Percentiles rank a stretch among this genome's conserved stretches.
phyloP scores from a whole-genome alignment of 1,140 invertebrate species.

The Leptonema lineaticorne region DNA sequence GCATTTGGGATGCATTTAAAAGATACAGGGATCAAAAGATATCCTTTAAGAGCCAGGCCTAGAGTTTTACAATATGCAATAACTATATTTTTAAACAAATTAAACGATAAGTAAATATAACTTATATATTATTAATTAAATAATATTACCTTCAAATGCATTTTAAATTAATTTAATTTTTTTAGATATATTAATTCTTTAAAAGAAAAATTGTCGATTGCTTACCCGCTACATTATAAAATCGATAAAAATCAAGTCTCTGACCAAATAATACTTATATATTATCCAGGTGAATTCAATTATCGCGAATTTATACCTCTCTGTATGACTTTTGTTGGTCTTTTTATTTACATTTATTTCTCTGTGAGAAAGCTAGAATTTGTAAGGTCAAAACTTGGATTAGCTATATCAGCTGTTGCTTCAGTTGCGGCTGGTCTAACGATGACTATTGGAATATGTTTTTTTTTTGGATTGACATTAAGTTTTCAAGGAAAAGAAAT shows the following conservation, averaged over 20 bases:
- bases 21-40: conserved; percentile 85
- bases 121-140: conserved; percentile 15
- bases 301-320: conserved; percentile 85
- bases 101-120: conserved; percentile 68
- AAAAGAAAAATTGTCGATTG: conserved; percentile 64
- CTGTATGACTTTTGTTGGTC: conserved; percentile 76
- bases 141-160: conserved; percentile 7
- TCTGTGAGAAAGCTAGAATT: conserved; percentile 93
- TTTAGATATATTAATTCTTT: conserved; percentile 77
- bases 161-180: conserved; percentile 38
- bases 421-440: conserved; percentile 87
- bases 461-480: conserved; percentile 83
- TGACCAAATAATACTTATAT: conserved; percentile 69
- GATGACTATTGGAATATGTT: conserved; percentile 93
- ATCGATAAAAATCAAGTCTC: conserved; percentile 46
- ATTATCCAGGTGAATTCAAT: conserved; percentile 86
- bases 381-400: conserved; percentile 87
- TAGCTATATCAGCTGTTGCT: conserved; percentile 85
- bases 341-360: conserved; percentile 93
- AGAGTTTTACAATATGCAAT: conserved; percentile 87
- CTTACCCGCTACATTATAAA: conserved; percentile 72
- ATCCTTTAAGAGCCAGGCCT: conserved; percentile 78
- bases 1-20: conserved; percentile 88
- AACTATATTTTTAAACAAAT: conserved; percentile 81
- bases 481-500: conserved; percentile 79